These are phyloP conservation scores for Oplegnathus fasciatus DNA, from an alignment of 2,113 vertebrate species.

Conservation along the genomic window DNA sequence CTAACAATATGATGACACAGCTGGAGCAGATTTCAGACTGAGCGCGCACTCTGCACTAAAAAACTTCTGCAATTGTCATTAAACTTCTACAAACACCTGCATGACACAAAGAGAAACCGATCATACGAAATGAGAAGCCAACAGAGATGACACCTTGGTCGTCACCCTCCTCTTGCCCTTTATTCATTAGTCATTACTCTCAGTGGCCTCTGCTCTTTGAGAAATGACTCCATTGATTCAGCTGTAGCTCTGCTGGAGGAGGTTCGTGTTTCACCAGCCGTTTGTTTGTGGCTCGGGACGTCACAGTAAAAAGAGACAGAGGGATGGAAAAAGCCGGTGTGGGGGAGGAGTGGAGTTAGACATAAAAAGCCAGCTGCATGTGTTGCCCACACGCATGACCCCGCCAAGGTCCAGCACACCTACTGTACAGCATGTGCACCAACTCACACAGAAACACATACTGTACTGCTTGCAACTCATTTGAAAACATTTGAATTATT, in stretches of 20 bases:
- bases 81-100: neutral
- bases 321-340: neutral
- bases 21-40: no score
- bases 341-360: neutral
- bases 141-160: neutral
- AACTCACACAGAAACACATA: neutral
- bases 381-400: neutral
- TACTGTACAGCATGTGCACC: neutral
- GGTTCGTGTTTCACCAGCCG: conserved; percentile 8
- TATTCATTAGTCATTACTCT: neutral
- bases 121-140: no score
- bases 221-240: neutral
- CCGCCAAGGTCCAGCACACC: neutral
- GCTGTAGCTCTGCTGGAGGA: neutral
- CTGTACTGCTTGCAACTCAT: conserved; percentile 23
- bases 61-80: no score
- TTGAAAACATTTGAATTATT: conserved; percentile 64
- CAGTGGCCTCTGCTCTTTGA: neutral
- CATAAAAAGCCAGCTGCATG: conserved; percentile 50
- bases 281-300: neutral
- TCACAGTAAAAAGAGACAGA: conserved; percentile 13
- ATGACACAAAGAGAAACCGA: neutral
- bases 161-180: no score
- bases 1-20: neutral
- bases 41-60: no score